A percentile compares a stretch with the other conserved stretches of the same genome.
Conservation (phyloP, 2,797 vertebrate genomes). For the Ataeniobius toweri region DNA sequence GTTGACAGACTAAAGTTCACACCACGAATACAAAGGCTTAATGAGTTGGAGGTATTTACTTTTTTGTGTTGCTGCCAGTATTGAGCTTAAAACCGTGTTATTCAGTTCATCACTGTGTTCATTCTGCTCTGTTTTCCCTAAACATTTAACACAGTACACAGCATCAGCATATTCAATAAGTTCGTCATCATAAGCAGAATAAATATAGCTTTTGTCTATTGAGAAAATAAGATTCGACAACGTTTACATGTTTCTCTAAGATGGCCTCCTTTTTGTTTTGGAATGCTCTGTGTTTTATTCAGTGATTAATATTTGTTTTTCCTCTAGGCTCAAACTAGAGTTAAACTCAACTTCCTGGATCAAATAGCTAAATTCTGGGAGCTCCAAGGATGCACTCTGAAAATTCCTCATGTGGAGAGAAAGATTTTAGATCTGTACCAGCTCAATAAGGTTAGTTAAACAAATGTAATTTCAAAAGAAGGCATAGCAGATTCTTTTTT, state of each 20-base stretch:
- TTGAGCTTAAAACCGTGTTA: not conserved
- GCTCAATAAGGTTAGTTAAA: constrained; percentile 87
- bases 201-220: not conserved
- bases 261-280: not conserved
- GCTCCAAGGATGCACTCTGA: constrained; percentile 94
- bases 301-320: constrained; percentile 3
- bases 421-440: constrained; percentile 97
- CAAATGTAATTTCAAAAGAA: not conserved
- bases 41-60: constrained; percentile 91
- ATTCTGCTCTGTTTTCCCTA: not conserved
- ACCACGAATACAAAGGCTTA: constrained; percentile 95
- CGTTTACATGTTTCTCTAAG: not conserved
- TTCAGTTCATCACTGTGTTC: not conserved
- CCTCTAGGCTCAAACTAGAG: constrained; percentile 93
- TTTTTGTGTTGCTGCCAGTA: too few relatives aligned
- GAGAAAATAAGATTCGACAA: not conserved
- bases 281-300: not conserved
- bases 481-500: too few relatives aligned
- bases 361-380: constrained; percentile 99
- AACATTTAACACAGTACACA: not conserved
- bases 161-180: not conserved
- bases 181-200: too few relatives aligned
- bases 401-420: constrained; percentile 97
- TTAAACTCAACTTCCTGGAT: constrained; percentile 97
- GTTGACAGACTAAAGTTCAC: constrained; percentile 97